Evolutionary conservation across 2,797 vertebrate genomes (phyloP), one percentile per base, ranked within the genome.

Genomic region (Amazona finschi): DNA sequence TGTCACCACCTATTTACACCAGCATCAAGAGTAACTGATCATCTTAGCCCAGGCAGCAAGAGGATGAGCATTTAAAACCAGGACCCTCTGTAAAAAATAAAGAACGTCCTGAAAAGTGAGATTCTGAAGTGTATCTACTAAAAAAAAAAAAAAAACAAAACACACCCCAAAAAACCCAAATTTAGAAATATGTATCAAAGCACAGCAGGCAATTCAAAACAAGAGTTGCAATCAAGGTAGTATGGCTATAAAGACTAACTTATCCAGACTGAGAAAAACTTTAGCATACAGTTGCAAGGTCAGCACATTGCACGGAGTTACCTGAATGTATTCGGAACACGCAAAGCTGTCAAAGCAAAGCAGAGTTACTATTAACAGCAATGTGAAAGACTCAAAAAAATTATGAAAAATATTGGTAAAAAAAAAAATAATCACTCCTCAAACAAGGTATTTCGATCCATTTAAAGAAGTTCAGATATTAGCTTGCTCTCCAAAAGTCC

Each of bases 71-170:
- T 52, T 69, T 86, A 49, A 87, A 83, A 74, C 44, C 8, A 27
- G 4, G 6, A 47, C 33, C 36, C 1, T 2, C 3, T 15, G 5
- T 43, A n/a, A 73, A 79, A 57, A 58, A 41, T 4, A 0, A 41
- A n/a, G 3, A 16, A 7, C 6, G 2, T 12, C n/a, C 20, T 52
- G 4, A 82, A 71, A 6, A 64, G 12, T 1, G 2, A 74, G 9
- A 60, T 52, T 47, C 58, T 57, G 39, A 62, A 21, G 12, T 18
- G 2, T 20, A 36, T 14, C 12, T 36, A 39, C 11, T 6, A 44
- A 9, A 6, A 79, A 5, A 66, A 76, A 62, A 8, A 8, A 82
- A 53, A 31, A 31, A 31, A 12, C 6, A 15, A 27, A 15, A 27
- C 47, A 15, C 9, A 50, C 6, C 10, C 27, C 11, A 50, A 50